A percentile compares a stretch with the other conserved stretches of the same genome.
These are phyloP conservation scores for Corydoras maculifer DNA, from an alignment of 2,113 vertebrate genomes.

Conservation along the genomic window DNA sequence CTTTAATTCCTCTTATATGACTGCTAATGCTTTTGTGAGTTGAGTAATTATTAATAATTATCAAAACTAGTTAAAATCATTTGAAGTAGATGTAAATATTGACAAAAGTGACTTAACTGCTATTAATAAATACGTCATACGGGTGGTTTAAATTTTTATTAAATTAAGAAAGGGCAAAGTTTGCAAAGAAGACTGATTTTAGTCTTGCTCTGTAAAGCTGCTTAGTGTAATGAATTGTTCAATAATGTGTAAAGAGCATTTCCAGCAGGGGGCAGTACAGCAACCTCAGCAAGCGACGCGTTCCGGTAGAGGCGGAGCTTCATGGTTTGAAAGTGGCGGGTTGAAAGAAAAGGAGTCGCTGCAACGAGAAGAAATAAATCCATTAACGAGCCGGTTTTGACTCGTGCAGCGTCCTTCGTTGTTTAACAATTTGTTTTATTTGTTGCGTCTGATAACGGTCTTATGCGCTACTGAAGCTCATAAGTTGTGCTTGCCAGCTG, in stretches of 20 bases:
- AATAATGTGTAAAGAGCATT: background rate
- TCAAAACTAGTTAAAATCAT: too few relatives aligned
- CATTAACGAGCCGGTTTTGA: background rate
- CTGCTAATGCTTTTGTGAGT: too few relatives aligned
- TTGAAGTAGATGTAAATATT: too few relatives aligned
- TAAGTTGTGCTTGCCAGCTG: background rate
- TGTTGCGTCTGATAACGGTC: background rate
- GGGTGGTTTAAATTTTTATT: too few relatives aligned
- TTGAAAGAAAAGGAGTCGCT: background rate
- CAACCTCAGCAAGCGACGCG: background rate
- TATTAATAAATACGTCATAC: too few relatives aligned
- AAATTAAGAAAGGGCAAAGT: too few relatives aligned
- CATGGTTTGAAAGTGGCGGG: slow-evolving; percentile 70
- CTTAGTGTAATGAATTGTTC: too few relatives aligned
- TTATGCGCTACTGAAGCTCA: background rate
- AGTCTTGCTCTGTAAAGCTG: too few relatives aligned
- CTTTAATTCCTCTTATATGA: too few relatives aligned
- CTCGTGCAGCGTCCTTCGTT: background rate
- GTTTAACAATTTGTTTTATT: background rate
- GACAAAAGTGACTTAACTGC: too few relatives aligned
- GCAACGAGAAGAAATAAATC: background rate
- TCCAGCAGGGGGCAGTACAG: background rate
- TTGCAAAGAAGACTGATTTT: too few relatives aligned
- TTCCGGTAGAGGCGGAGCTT: slow-evolving; percentile 43
- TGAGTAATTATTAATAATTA: too few relatives aligned